Percentiles rank a stretch among this genome's conserved stretches.
These are phyloP conservation scores for Mola mola DNA, from an alignment of 2,113 vertebrate genomes.

Conservation along the genomic window DNA sequence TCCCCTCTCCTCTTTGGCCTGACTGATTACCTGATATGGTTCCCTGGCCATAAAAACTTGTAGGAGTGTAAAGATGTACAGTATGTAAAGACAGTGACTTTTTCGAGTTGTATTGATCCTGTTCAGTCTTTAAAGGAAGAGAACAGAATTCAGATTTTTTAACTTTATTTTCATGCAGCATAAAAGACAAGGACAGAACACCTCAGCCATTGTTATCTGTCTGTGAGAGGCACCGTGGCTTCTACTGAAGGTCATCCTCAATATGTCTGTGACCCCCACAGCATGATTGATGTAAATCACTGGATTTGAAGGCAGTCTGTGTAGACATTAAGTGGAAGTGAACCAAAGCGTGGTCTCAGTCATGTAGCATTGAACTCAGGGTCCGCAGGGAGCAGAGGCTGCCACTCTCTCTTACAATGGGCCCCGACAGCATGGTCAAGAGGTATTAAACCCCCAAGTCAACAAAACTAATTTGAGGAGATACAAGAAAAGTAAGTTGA, in stretches of 20 bases:
- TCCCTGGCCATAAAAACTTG: no score
- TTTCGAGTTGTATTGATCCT: no score
- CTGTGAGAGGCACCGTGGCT: neutral
- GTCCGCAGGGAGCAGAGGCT: neutral
- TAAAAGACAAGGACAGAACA: no score
- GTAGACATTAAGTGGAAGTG: constrained; percentile 11
- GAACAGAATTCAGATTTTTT: no score
- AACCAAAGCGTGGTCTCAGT: constrained; percentile 25
- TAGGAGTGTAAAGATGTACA: no score
- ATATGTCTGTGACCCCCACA: neutral
- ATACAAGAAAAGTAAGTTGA: neutral
- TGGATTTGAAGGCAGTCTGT: constrained; percentile 10
- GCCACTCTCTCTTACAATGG: constrained; percentile 8
- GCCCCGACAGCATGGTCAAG: neutral
- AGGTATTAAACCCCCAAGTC: constrained; percentile 11
- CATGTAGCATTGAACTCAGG: neutral
- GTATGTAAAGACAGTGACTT: no score
- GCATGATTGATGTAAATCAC: neutral
- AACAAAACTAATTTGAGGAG: constrained; percentile 20
- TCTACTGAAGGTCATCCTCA: neutral
- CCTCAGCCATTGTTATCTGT: no score
- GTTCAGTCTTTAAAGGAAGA: no score
- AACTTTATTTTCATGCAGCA: no score
- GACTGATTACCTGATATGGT: no score
- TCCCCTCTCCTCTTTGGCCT: no score